Conservation (phyloP, 2,113 vertebrate species). For the Isichthys henryi region DNA sequence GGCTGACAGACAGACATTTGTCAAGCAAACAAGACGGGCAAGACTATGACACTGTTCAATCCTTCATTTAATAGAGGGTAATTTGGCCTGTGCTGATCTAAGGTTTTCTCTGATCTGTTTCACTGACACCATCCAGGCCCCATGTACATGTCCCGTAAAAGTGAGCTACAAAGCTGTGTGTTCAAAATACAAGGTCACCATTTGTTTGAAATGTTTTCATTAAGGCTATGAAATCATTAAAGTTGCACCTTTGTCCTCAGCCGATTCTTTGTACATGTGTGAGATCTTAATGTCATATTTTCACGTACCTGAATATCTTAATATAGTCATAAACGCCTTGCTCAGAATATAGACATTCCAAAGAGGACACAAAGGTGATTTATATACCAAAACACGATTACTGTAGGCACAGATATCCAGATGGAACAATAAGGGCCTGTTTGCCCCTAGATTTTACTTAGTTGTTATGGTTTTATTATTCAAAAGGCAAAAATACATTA, state of each 20-base stretch:
- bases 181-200: not conserved
- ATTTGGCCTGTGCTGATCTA: not conserved
- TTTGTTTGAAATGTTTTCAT: not conserved
- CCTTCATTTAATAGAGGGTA: conserved; percentile 31
- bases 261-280: not conserved
- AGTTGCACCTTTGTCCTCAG: not conserved
- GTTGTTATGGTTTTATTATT: not conserved
- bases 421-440: not conserved
- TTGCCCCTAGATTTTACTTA: not conserved
- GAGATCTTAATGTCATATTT: not conserved
- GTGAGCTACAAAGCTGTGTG: not conserved
- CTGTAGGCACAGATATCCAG: not conserved
- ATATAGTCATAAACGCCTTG: not conserved
- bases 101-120: not conserved
- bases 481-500: not conserved
- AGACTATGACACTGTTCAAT: conserved; percentile 21
- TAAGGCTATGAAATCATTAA: not conserved
- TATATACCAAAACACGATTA: not conserved
- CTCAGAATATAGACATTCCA: not conserved
- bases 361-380: not conserved
- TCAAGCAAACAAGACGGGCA: conserved; percentile 38
- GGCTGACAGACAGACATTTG: not conserved
- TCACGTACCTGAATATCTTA: not conserved
- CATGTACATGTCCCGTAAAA: not conserved
- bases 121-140: not conserved